A percentile compares a stretch with the other conserved stretches of the same genome.
Conservation (phyloP, 2,113 vertebrate genomes). For the Uropsilus gracilis region DNA sequence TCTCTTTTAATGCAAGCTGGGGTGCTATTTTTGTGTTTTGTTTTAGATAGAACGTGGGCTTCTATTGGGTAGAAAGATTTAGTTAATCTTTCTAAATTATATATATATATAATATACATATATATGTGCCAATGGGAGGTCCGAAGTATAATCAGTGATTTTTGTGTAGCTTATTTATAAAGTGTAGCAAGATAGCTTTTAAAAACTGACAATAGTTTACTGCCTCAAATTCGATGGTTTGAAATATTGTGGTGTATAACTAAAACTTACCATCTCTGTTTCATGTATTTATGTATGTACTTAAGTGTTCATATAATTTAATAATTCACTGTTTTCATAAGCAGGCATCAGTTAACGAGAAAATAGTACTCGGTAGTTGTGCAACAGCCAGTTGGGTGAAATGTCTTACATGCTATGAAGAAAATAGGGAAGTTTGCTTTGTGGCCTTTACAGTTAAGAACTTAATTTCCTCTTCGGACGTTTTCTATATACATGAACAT, state of each 20-base stretch:
- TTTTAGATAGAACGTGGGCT: neutral
- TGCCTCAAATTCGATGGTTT: conserved; percentile 14
- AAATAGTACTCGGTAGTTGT: neutral
- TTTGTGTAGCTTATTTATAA: neutral
- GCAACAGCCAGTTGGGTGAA: neutral
- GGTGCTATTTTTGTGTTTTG: neutral
- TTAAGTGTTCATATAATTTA: conserved; percentile 20
- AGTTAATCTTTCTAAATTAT: conserved; percentile 41
- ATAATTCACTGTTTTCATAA: neutral
- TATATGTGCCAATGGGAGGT: neutral
- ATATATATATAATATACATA: neutral
- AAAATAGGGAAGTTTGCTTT: neutral
- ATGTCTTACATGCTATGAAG: neutral
- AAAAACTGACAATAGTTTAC: neutral
- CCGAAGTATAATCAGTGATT: neutral
- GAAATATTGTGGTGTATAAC: neutral
- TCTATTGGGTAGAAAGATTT: conserved; percentile 2
- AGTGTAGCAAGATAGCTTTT: neutral
- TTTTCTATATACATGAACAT: neutral
- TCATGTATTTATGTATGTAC: neutral
- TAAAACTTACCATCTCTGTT: conserved; percentile 2
- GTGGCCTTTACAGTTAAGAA: neutral
- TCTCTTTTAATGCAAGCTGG: neutral
- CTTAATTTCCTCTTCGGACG: neutral
- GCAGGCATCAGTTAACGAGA: neutral